Evolutionary conservation across 1,140 invertebrate species (phyloP), one percentile per base, ranked within the genome.

Genomic region (Venturia canescens): DNA sequence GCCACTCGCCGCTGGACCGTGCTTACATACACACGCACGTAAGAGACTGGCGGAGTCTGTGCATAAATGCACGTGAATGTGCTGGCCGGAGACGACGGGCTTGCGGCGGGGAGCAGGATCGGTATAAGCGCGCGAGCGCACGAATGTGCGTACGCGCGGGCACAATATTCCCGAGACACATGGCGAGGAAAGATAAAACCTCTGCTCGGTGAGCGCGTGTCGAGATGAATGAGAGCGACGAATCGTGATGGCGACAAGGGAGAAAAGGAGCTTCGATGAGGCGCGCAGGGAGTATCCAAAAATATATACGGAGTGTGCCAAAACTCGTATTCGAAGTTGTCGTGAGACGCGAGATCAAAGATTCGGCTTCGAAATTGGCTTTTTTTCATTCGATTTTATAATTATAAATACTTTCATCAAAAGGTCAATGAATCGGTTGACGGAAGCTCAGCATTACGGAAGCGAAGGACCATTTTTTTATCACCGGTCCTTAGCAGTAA

Each of bases 151-250:
- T 44, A 44, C 53, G 53, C 6, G 53, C 53, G 53, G 4, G 53
- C 53, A 27, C 23, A 66, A 23, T 23, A 23, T 66, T 66, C 7
- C 13, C 53, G 80, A 71, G 82, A 76, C 82, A 83, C 80, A 83
- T 83, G 82, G 82, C 76, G 79, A 80, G 79, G 75, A 79, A 83
- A 83, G 82, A 83, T 83, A 83, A 83, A 83, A 83, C 82, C 80
- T 79, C 11, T 44, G 13, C 38, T 44, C 76, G 70, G 82, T 44
- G 57, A 77, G 82, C 82, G 80, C 82, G 82, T 83, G 82, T 83
- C 82, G 78, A 38, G 66, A 44, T 81, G 82, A 83, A 83, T 83
- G 76, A 83, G 77, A 83, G 76, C 82, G 82, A 81, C 82, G 76
- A 83, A 81, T 83, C 82, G 79, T 80, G 80, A 83, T 83, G 82